Conservation (phyloP, 92 coral and sea anemone genomes). For the Diadumene lineata region DNA sequence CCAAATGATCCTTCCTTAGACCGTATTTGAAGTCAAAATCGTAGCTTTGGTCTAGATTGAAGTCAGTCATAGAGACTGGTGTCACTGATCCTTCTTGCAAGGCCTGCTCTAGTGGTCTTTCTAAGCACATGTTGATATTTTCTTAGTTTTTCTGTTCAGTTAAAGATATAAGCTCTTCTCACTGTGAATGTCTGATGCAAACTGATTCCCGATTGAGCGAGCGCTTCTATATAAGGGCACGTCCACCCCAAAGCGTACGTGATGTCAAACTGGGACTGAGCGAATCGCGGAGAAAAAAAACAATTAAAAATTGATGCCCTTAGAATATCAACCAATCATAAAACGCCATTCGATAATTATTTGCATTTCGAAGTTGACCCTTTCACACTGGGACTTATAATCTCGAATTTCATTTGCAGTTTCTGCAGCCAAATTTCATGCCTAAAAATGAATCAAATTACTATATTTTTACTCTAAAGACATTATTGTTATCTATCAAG, state of each 20-base stretch:
- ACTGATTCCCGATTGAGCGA: neutral
- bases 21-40: conserved; percentile 91
- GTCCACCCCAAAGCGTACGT: conserved; percentile 40
- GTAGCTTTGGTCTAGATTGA: conserved; percentile 59
- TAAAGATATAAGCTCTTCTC: neutral
- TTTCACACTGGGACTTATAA: conserved; percentile 1
- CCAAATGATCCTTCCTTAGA: conserved; percentile 47
- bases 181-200: conserved; percentile 1
- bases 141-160: conserved; percentile 1
- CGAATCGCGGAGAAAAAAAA: too few species aligned
- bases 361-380: conserved; percentile 35
- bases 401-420: neutral
- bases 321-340: conserved; percentile 48
- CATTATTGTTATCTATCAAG: neutral
- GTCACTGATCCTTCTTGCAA: conserved; percentile 51
- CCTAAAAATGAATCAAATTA: neutral
- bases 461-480: neutral
- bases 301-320: conserved; percentile 52
- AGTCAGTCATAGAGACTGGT: conserved; percentile 75
- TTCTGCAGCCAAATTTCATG: neutral
- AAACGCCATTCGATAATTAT: neutral
- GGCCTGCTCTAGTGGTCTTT: conserved; percentile 42
- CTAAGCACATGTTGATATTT: conserved; percentile 33
- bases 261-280: conserved; percentile 10
- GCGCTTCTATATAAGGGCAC: conserved; percentile 17